phyloP scores from a whole-genome alignment of 1,140 invertebrate genomes.

The Microvelia longipes region DNA sequence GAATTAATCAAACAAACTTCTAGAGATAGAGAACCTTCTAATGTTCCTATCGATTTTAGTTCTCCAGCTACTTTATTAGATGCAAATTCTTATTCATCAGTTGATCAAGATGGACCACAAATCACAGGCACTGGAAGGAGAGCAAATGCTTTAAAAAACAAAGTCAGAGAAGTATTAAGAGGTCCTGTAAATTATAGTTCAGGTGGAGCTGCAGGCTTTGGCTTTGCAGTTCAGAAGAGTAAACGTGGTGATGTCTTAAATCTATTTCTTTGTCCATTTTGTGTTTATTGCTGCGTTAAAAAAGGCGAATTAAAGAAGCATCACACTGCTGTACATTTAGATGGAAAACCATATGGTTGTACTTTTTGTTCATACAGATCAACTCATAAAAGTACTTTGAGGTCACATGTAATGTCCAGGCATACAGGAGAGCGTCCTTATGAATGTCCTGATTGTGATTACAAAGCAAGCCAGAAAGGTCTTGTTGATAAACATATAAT shows the following conservation, averaged over 20 bases:
- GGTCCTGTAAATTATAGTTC: background rate
- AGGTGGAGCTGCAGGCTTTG: background rate
- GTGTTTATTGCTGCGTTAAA: slow-evolving; percentile 1
- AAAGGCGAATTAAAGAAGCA: slow-evolving; percentile 3
- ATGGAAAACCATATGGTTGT: slow-evolving; percentile 4
- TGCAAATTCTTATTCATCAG: background rate
- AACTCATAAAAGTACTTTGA: background rate
- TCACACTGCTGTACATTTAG: background rate
- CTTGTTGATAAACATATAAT: slow-evolving; percentile 3
- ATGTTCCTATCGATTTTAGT: background rate
- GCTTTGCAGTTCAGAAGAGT: background rate
- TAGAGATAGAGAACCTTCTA: background rate
- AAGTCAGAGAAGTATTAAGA: background rate
- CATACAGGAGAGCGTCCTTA: slow-evolving; percentile 4
- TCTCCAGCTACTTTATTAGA: background rate
- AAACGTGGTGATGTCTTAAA: background rate
- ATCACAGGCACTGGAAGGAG: background rate
- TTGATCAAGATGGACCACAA: background rate
- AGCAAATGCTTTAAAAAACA: background rate
- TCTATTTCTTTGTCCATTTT: background rate
- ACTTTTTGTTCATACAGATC: background rate
- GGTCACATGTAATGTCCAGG: slow-evolving; percentile 2
- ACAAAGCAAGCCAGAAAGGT: background rate
- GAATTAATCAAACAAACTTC: too few species aligned
- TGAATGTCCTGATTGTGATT: slow-evolving; percentile 6